A percentile compares a stretch with the other conserved stretches of the same genome.
Conservation (phyloP, 2,797 vertebrate species). For the Sebastiscus tertius region DNA sequence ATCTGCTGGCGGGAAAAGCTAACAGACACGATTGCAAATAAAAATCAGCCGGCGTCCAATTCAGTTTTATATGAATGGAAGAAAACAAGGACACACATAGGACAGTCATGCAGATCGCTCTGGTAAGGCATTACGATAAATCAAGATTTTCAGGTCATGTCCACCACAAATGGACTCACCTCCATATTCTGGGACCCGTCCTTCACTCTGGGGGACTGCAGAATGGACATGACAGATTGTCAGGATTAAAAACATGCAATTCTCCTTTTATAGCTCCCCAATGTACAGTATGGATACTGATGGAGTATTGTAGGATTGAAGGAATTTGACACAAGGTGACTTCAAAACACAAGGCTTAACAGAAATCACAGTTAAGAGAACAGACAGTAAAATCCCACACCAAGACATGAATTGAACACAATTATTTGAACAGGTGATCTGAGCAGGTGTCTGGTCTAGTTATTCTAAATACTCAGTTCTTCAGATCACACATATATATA, state of each 20-base stretch:
- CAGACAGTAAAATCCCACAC: constrained; percentile 53
- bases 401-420: constrained; percentile 43
- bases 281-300: not conserved
- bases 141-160: constrained; percentile 69
- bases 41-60: not conserved
- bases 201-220: constrained; percentile 95
- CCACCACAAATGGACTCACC: constrained; percentile 84
- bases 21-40: constrained; percentile 2
- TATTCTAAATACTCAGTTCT: not conserved
- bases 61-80: not conserved
- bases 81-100: constrained; percentile 20
- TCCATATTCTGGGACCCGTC: constrained; percentile 90
- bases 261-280: constrained; percentile 42
- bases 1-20: constrained; percentile 88
- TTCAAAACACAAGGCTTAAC: constrained; percentile 27
- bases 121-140: constrained; percentile 35
- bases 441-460: not conserved
- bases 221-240: constrained; percentile 82
- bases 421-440: not conserved
- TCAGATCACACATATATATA: not conserved
- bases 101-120: constrained; percentile 70
- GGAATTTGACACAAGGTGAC: constrained; percentile 41
- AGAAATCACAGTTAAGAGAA: constrained; percentile 38
- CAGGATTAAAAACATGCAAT: constrained; percentile 78
- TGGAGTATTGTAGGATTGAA: constrained; percentile 54